Evolutionary conservation across 2,113 vertebrate species (phyloP), one percentile per base, ranked within the genome.

Genomic region (Oreochromis tanganicae): DNA sequence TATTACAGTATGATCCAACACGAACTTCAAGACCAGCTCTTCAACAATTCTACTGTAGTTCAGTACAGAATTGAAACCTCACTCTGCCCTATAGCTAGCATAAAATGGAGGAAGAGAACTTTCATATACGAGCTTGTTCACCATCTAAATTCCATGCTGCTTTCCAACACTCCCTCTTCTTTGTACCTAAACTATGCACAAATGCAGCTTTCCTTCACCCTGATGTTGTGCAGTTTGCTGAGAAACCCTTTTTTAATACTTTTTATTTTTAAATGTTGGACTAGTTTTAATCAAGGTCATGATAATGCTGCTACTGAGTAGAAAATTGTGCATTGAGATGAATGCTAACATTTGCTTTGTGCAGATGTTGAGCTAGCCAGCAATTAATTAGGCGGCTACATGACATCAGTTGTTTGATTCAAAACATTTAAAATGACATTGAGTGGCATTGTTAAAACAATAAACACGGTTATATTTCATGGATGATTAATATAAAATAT

Each of bases 11-110:
- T 24, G 12, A 71, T 71, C 66, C 36, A 43, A 71, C 66, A 0
- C 12, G 0, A 68, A 0, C 19, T 68, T 36, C 61, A 68, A 14
- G 63, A 5, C 4, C 36, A 41, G 57, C 27, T 59, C 56, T 5
- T 59, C 24, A 29, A 29, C 24, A 57, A 29, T 59, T 59, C 56
- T 66, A n/a, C 19, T 12, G 17, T 66, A 36, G 34, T 66, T 66
- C 61, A 66, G 5, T 0, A 43, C 7, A 71, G 12, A 24, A 24
- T 24, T 43, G n/a, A 24, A 43, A 43, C 66, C n/a, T 71, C 34
- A 5, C 61, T 12, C 17, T 66, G 10, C 32, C 4, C 10, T 36
- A 38, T n/a, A n/a, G 61, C 61, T 38, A 38, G 32, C 17, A 66
- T 4, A 36, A 36, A 36, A 66, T 66, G 61, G 17, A 66, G 63